Percentiles rank a stretch among this genome's conserved stretches.
These are phyloP conservation scores for Carcina quercana DNA, from an alignment of 2,888 invertebrate species.

Conservation along the genomic window DNA sequence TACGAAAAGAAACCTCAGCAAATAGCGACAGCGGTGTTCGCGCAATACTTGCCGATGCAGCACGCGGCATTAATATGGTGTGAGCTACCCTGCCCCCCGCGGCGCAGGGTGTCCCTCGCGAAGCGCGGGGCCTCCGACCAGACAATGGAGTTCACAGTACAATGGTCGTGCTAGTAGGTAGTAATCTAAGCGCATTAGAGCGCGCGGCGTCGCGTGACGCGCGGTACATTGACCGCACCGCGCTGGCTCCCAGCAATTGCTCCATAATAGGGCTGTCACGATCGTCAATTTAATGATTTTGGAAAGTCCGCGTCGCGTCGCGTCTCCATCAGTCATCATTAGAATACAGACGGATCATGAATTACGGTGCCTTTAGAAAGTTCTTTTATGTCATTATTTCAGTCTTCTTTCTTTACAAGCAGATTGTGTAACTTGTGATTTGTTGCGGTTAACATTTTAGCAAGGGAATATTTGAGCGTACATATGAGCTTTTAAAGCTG, in stretches of 20 bases:
- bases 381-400: no score
- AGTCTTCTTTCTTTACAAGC: no score
- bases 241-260: conserved; percentile 54
- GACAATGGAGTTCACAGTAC: conserved; percentile 26
- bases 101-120: neutral
- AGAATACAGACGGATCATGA: no score
- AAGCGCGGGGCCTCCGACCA: conserved; percentile 11
- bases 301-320: conserved; percentile 1
- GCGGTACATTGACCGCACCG: conserved; percentile 62
- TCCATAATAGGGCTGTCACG: conserved; percentile 54
- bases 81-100: conserved; percentile 25
- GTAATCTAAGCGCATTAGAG: conserved; percentile 69
- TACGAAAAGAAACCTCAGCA: conserved; percentile 42
- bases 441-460: no score
- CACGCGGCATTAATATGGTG: conserved; percentile 22
- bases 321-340: neutral
- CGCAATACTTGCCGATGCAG: conserved; percentile 49
- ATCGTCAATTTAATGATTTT: conserved; percentile 13
- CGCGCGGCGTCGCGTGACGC: conserved; percentile 63
- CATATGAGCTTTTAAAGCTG: no score
- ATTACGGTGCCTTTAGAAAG: no score
- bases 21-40: conserved; percentile 50
- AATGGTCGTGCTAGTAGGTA: conserved; percentile 48
- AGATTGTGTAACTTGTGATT: no score
- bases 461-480: no score